These are phyloP conservation scores for Odontesthes bonariensis DNA, from an alignment of 2,113 vertebrate species.

Conservation along the genomic window DNA sequence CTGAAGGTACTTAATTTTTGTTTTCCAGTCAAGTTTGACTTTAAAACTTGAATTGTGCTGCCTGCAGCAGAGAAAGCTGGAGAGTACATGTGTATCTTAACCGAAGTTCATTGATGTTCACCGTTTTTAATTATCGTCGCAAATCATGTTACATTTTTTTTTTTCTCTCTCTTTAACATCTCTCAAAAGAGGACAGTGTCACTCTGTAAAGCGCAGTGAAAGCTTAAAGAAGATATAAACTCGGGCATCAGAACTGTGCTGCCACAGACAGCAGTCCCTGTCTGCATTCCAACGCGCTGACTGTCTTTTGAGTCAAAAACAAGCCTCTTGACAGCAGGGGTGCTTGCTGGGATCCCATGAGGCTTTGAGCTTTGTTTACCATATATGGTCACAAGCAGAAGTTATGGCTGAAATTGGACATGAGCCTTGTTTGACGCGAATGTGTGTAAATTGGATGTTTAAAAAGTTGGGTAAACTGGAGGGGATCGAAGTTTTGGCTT, in stretches of 20 bases:
- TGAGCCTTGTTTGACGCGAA: neutral
- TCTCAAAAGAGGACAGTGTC: too few species aligned
- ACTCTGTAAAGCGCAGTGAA: too few species aligned
- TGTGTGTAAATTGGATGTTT: neutral
- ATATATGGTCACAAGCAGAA: conserved; percentile 40
- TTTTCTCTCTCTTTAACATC: too few species aligned
- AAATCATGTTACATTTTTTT: conserved; percentile 8
- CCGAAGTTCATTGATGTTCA: conserved; percentile 5
- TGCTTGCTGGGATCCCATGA: conserved; percentile 4
- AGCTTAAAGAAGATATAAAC: neutral
- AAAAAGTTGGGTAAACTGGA: neutral
- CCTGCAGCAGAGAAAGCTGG: neutral
- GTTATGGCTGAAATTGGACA: conserved; percentile 3
- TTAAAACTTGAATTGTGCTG: neutral
- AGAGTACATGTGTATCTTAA: neutral
- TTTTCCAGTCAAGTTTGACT: neutral
- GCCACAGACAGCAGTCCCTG: neutral
- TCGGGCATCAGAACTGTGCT: neutral
- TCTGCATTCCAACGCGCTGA: conserved; percentile 47
- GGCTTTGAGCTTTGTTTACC: conserved; percentile 31
- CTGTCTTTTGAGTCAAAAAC: conserved; percentile 26
- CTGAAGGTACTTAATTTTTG: neutral
- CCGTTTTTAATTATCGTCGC: neutral
- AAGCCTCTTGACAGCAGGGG: conserved; percentile 8
- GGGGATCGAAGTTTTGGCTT: neutral